Evolutionary conservation across 1,140 invertebrate genomes (phyloP).

Genomic region (Drosophila cardini): DNA sequence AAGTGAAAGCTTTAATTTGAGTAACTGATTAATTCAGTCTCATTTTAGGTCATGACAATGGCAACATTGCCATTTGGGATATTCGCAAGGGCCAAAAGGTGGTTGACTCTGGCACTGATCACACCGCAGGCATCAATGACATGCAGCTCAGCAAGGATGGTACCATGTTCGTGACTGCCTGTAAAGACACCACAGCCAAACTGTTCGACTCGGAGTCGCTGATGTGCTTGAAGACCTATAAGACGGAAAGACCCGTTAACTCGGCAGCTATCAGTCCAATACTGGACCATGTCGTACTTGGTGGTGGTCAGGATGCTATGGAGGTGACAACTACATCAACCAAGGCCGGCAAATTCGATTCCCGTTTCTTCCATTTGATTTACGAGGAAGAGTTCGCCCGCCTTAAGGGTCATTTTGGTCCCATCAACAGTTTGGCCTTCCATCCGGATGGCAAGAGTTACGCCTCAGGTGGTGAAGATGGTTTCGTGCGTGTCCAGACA

Average conservation of each 20-base stretch:
- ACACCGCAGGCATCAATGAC: conserved; percentile 95
- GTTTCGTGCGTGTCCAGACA: conserved; percentile 97
- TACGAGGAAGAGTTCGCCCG: conserved; percentile 99
- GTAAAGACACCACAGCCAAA: conserved; percentile 97
- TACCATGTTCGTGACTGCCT: conserved; percentile 98
- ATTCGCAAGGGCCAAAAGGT: conserved; percentile 93
- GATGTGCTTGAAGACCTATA: conserved; percentile 95
- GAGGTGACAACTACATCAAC: conserved; percentile 99
- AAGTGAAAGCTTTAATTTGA: background rate
- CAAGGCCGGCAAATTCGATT: conserved; percentile 98
- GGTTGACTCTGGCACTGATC: conserved; percentile 90
- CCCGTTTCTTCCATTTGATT: conserved; percentile 98
- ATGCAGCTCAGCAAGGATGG: conserved; percentile 97
- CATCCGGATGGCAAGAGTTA: conserved; percentile 99
- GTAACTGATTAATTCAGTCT: background rate
- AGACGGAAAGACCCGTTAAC: conserved; percentile 98
- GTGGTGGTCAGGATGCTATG: conserved; percentile 99
- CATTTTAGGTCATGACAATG: conserved; percentile 92
- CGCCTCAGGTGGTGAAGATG: conserved; percentile 99
- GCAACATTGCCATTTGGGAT: conserved; percentile 96
- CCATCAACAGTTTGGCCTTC: conserved; percentile 99
- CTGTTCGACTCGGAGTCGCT: conserved; percentile 95
- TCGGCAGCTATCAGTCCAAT: conserved; percentile 98
- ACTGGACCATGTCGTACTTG: conserved; percentile 96
- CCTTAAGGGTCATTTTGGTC: conserved; percentile 99